Evolutionary conservation across 2,113 vertebrate species (phyloP).

Genomic region (Dissostichus mawsoni): DNA sequence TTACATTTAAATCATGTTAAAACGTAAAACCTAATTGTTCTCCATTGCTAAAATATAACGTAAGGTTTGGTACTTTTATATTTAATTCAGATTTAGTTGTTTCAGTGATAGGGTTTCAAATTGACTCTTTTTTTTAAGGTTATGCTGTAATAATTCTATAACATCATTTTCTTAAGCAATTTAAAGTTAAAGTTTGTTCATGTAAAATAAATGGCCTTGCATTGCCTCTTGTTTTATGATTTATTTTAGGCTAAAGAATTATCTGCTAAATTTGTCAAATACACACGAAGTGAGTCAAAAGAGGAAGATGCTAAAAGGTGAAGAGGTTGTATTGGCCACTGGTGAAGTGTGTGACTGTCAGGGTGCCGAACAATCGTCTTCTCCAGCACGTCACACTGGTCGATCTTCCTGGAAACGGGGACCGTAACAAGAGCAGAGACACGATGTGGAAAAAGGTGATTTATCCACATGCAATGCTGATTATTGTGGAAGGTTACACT

Average conservation of each 20-base stretch:
- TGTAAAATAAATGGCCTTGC: background rate
- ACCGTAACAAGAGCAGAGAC: constrained; percentile 65
- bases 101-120: too few species aligned
- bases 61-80: too few species aligned
- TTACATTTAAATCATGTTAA: background rate
- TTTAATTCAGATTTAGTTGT: too few species aligned
- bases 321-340: constrained; percentile 63
- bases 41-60: too few species aligned
- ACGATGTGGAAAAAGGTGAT: constrained; percentile 66
- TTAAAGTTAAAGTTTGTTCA: background rate
- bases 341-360: constrained; percentile 69
- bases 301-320: rapidly evolving
- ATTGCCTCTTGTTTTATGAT: background rate
- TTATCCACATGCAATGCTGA: background rate
- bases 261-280: constrained; percentile 18
- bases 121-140: too few species aligned
- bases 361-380: constrained; percentile 37
- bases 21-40: too few species aligned
- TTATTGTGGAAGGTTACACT: background rate
- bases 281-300: constrained; percentile 34
- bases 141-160: background rate
- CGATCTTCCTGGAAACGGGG: constrained; percentile 73
- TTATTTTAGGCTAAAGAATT: constrained; percentile 53
- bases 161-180: background rate
- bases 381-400: constrained; percentile 62